Evolutionary conservation across 2,797 vertebrate species (phyloP).

Genomic region (Pyrocephalus nanus): DNA sequence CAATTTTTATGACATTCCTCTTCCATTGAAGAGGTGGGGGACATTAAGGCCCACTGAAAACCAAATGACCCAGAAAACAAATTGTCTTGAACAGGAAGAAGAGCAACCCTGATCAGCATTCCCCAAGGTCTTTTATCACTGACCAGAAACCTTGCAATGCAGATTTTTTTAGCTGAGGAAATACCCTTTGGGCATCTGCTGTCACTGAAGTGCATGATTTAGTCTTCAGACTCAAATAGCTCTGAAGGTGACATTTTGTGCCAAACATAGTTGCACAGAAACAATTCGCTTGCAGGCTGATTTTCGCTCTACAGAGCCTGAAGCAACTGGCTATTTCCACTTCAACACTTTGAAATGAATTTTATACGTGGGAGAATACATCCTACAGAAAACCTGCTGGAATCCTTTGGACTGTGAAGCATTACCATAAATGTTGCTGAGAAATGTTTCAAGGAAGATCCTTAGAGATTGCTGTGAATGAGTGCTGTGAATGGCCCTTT

Average conservation of each 20-base stretch:
- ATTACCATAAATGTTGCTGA: slow-evolving; percentile 6
- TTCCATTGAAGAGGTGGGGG: neutral
- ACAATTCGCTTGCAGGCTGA: neutral
- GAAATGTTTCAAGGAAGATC: neutral
- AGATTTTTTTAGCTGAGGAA: neutral
- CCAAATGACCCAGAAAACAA: slow-evolving; percentile 12
- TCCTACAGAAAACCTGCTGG: slow-evolving; percentile 14
- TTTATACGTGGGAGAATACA: slow-evolving; percentile 22
- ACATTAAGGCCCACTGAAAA: neutral
- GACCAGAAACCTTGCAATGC: neutral
- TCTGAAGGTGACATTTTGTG: slow-evolving; percentile 63
- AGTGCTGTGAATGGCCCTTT: neutral
- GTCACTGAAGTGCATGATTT: neutral
- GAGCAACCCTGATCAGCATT: neutral
- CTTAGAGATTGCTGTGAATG: neutral
- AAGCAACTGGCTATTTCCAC: slow-evolving; percentile 23
- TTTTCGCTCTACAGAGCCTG: slow-evolving; percentile 36
- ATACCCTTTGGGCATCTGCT: slow-evolving; percentile 12
- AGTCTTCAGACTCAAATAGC: neutral
- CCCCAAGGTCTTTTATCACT: neutral
- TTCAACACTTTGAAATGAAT: slow-evolving; percentile 54
- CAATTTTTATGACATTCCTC: neutral
- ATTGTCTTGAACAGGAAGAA: neutral
- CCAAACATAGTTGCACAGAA: slow-evolving; percentile 16
- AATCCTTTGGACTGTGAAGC: slow-evolving; percentile 15